Evolutionary conservation across 2,888 invertebrate genomes (phyloP).

Genomic region (Erebia palarica): DNA sequence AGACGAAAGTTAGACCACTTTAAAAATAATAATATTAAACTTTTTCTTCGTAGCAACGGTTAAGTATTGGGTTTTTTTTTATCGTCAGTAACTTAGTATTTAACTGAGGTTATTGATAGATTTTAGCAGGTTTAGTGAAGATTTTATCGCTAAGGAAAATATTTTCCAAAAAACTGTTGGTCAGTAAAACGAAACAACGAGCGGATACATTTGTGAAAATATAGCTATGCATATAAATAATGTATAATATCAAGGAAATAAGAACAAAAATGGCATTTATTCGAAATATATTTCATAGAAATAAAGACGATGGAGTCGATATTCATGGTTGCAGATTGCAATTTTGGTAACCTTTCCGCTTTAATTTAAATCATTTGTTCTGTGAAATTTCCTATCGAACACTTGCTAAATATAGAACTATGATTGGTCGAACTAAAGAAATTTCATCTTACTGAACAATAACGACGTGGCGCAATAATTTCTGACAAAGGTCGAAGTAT

Average conservation of each 20-base stretch:
- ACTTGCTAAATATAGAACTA: background rate
- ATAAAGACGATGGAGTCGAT: background rate
- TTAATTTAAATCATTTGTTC: background rate
- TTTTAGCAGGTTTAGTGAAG: too few relatives aligned
- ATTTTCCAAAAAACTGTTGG: too few relatives aligned
- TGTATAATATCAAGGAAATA: too few relatives aligned
- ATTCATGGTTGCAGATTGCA: background rate
- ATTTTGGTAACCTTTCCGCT: too few relatives aligned
- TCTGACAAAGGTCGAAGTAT: conserved; percentile 39
- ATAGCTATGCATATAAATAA: too few relatives aligned
- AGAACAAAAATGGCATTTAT: too few relatives aligned
- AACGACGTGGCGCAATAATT: conserved; percentile 1
- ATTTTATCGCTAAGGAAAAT: too few relatives aligned
- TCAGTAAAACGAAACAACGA: too few relatives aligned
- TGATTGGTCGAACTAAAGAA: background rate
- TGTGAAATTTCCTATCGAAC: background rate
- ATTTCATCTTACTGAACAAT: background rate
- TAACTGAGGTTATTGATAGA: background rate
- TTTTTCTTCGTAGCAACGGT: background rate
- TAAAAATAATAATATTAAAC: background rate
- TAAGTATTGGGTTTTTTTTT: background rate
- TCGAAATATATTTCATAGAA: background rate
- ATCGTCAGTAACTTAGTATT: background rate
- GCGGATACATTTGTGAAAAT: too few relatives aligned
- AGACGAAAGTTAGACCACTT: conserved; percentile 29